Conservation (phyloP, 2,797 vertebrate genomes). For the Rhynchonycteris naso region DNA sequence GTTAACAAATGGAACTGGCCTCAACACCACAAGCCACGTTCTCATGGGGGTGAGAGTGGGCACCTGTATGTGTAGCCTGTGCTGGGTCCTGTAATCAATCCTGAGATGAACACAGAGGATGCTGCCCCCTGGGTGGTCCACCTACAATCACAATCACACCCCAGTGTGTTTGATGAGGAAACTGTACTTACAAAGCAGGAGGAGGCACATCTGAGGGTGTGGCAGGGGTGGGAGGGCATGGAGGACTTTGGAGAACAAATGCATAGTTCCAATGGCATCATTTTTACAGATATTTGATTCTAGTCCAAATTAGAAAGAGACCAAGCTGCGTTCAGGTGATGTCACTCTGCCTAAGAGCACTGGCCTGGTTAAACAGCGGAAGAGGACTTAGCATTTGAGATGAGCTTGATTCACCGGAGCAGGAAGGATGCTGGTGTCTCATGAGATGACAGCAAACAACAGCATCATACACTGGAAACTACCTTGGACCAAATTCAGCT, state of each 20-base stretch:
- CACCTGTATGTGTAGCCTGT: background rate
- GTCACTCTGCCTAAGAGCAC: background rate
- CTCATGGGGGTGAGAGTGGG: background rate
- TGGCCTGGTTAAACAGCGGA: background rate
- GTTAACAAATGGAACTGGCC: background rate
- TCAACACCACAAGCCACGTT: rapidly evolving
- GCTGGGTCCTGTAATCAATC: too few relatives aligned
- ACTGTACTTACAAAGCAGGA: background rate
- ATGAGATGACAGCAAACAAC: background rate
- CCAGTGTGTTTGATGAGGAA: rapidly evolving
- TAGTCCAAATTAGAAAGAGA: background rate
- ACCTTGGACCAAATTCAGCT: background rate
- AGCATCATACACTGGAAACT: background rate
- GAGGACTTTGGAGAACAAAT: background rate
- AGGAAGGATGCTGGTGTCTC: background rate
- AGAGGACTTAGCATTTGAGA: background rate
- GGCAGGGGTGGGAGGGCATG: rapidly evolving
- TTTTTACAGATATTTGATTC: background rate
- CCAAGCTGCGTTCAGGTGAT: background rate
- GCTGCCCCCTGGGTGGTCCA: background rate
- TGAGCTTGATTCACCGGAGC: background rate
- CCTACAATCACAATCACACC: too few relatives aligned
- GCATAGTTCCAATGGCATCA: background rate
- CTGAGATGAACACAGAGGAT: background rate
- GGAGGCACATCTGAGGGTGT: rapidly evolving